These are phyloP conservation scores for Egretta garzetta DNA, from an alignment of 2,113 vertebrate genomes.

Conservation along the genomic window DNA sequence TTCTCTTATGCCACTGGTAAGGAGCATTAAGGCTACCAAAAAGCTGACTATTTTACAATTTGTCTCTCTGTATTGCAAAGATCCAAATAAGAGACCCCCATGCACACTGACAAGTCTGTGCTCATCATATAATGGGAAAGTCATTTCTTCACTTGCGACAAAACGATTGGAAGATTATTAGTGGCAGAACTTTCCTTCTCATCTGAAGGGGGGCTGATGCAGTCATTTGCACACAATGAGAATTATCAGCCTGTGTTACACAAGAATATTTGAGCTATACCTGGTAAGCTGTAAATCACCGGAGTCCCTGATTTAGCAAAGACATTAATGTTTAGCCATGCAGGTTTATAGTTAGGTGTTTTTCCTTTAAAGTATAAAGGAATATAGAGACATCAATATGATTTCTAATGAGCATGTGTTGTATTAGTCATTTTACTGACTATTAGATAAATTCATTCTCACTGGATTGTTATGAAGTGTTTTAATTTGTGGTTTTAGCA, in stretches of 20 bases:
- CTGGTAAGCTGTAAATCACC: constrained; percentile 31
- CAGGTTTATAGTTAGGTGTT: neutral
- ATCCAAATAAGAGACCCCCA: neutral
- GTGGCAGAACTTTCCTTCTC: neutral
- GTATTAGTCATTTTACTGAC: neutral
- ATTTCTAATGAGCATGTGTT: neutral
- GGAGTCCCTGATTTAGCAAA: neutral
- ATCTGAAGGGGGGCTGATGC: neutral
- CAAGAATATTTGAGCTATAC: constrained; percentile 9
- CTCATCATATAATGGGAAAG: neutral
- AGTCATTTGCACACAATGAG: neutral
- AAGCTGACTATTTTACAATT: neutral
- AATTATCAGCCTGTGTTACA: neutral
- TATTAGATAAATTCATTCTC: neutral
- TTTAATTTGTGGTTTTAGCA: neutral
- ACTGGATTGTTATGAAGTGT: neutral
- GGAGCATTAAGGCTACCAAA: neutral
- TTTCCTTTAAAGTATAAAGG: neutral
- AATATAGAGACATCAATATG: neutral
- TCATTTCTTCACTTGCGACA: neutral
- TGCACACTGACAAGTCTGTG: neutral
- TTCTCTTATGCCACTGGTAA: neutral
- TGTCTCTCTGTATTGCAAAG: neutral
- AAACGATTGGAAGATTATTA: constrained; percentile 2
- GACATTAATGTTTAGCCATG: neutral